A percentile compares a stretch with the other conserved stretches of the same genome.
Conservation (phyloP, 2,113 vertebrate genomes). For the Scopus umbretta region DNA sequence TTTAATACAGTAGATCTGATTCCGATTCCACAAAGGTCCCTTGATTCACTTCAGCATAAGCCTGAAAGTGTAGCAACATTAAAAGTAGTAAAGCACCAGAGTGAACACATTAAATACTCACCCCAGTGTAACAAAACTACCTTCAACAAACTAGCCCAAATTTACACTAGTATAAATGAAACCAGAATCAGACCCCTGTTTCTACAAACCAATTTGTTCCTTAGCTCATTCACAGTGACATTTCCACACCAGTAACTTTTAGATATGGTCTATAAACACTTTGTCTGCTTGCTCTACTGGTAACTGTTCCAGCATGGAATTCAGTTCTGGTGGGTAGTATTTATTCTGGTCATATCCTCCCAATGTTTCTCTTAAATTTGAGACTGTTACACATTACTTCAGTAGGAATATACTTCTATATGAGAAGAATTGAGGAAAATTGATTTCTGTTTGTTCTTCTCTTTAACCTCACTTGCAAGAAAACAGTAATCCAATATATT, state of each 20-base stretch:
- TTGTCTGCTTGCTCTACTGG: background rate
- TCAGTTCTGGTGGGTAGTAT: background rate
- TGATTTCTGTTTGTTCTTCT: background rate
- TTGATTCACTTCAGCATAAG: background rate
- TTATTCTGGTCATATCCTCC: background rate
- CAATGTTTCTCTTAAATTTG: background rate
- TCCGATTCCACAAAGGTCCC: background rate
- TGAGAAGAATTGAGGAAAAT: background rate
- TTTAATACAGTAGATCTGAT: background rate
- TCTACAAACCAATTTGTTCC: background rate
- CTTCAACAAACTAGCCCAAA: background rate
- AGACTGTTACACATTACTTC: background rate
- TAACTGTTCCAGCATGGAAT: background rate
- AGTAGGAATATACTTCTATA: background rate
- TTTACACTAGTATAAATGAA: background rate
- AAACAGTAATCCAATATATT: background rate
- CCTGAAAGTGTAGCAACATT: background rate
- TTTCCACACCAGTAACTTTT: background rate
- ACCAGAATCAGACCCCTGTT: background rate
- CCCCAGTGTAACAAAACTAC: background rate
- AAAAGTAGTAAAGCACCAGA: background rate
- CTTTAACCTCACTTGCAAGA: background rate
- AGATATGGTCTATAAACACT: background rate
- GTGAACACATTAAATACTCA: background rate
- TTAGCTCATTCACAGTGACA: background rate